Evolutionary conservation across 2,797 vertebrate genomes (phyloP), one percentile per base, ranked within the genome.

Genomic region (Glyptemys insculpta): DNA sequence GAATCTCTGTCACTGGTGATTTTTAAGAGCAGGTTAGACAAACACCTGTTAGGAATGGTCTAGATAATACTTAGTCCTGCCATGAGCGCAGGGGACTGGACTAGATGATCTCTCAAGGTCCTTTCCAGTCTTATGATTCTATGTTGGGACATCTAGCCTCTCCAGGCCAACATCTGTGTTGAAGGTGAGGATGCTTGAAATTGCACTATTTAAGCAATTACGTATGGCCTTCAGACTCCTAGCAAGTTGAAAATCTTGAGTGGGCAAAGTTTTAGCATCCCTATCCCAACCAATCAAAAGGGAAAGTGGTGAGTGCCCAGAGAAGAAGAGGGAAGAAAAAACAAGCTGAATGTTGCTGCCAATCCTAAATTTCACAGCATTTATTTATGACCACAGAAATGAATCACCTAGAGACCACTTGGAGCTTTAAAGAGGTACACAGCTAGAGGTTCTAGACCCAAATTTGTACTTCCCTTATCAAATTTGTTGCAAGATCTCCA

Each of bases 151-250:
- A 90, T 83, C 10, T 76, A 47, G 74, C 89, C 91, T 79, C 54
- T 29, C 83, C 83, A 89, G 89, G 92, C 79, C 90, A 87, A 81
- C 91, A 92, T 83, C 94, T 97, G 96, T 57, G 14, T 1, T 92
- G 95, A 84, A 79, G 23, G 12, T 49, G 44, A 84, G 65, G 6
- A 31, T 49, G 8, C 25, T 9, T 29, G 15, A 44, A 78, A 49
- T 31, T 18, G 74, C 7, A 8, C 27, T 5, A 14, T 49, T 47
- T 78, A 78, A 47, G 29, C 25, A 78, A 47, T 47, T 31, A 23
- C 8, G 41, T 8, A 27, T 10, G 27, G 74, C 74, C 74, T 47
- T 47, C 44, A 47, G 14, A 8, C 8, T 49, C 27, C 27, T 78
- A 78, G 44, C 74, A 78, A 78, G 44, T 31, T 29, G 44, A 49